Evolutionary conservation across 2,797 vertebrate genomes (phyloP).

Genomic region (Chrosomus eos): DNA sequence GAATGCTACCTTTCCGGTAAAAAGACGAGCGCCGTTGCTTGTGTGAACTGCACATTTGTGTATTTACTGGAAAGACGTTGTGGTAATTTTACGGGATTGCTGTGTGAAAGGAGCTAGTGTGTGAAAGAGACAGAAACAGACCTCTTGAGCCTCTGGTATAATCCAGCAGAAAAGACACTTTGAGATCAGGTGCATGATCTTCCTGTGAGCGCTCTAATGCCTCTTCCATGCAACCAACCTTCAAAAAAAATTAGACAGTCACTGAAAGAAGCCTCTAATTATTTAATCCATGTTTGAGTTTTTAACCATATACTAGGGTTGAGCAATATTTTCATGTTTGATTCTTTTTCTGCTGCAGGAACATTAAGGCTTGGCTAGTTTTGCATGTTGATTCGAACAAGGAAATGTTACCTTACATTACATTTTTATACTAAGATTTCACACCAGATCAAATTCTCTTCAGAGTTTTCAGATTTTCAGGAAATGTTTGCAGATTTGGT

Average conservation of each 20-base stretch:
- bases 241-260: constrained; percentile 15
- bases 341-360: neutral
- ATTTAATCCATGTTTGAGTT: neutral
- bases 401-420: constrained; percentile 10
- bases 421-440: neutral
- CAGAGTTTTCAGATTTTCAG: neutral
- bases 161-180: constrained; percentile 91
- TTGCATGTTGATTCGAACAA: constrained; percentile 6
- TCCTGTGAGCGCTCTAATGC: constrained; percentile 81
- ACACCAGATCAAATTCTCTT: neutral
- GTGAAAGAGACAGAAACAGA: constrained; percentile 56
- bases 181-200: constrained; percentile 72
- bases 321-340: neutral
- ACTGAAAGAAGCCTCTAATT: neutral
- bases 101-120: neutral
- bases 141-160: constrained; percentile 94
- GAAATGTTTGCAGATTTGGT: neutral
- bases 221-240: constrained; percentile 94
- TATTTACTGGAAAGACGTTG: neutral
- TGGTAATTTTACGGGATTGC: neutral
- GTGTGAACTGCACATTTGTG: neutral
- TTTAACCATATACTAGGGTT: neutral
- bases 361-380: neutral
- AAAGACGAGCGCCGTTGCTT: neutral
- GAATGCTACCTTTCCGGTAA: neutral